Evolutionary conservation across 2,113 vertebrate genomes (phyloP).

Genomic region (Strix uralensis): DNA sequence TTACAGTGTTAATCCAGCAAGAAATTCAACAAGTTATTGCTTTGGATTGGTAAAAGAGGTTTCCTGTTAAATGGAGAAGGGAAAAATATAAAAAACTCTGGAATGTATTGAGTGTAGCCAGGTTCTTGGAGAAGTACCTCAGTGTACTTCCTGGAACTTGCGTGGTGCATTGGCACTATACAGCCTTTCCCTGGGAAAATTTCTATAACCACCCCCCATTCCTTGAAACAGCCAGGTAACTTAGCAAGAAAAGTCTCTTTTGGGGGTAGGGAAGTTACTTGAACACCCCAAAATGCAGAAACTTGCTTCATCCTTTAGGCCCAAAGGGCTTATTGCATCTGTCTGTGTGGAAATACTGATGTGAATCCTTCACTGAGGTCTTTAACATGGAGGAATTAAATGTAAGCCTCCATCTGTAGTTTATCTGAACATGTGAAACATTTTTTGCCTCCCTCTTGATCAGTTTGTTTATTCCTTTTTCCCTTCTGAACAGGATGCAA

Average conservation of each 20-base stretch:
- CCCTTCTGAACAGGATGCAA: conserved; percentile 81
- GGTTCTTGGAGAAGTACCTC: not conserved
- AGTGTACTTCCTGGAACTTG: not conserved
- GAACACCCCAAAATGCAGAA: not conserved
- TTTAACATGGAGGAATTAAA: not conserved
- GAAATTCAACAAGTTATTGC: not conserved
- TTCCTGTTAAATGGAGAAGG: not conserved
- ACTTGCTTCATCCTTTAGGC: not conserved
- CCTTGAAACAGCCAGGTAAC: not conserved
- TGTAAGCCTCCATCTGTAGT: not conserved
- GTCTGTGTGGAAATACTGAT: not conserved
- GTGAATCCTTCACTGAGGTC: not conserved
- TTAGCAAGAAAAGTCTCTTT: not conserved
- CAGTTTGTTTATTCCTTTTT: not conserved
- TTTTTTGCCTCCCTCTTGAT: not conserved
- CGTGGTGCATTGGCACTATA: not conserved
- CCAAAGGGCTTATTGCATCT: not conserved
- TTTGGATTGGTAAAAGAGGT: not conserved
- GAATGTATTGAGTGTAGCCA: not conserved
- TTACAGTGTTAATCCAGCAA: not conserved
- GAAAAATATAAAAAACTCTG: not conserved
- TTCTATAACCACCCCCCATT: not conserved
- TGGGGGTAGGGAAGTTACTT: not conserved
- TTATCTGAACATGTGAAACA: not conserved
- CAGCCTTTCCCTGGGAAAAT: not conserved